Evolutionary conservation across 2,888 invertebrate species (phyloP).

Genomic region (Xestobium rufovillosum): DNA sequence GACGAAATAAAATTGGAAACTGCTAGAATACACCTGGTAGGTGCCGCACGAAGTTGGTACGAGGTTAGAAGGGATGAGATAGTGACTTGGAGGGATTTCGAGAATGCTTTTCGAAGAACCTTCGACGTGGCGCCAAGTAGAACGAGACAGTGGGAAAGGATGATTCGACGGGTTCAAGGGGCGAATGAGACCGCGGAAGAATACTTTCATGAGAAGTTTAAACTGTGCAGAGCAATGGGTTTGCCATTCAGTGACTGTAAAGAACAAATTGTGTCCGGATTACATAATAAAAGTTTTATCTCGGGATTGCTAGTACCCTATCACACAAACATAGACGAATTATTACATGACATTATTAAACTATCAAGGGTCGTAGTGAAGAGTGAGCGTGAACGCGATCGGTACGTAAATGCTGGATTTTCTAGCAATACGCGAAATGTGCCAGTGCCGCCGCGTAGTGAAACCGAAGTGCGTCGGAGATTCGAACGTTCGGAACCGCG

Average conservation of each 20-base stretch:
- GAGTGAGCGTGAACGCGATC: no score
- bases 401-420: no score
- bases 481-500: conserved; percentile 5
- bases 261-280: conserved; percentile 11
- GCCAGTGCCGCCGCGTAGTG: no score
- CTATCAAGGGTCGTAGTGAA: conserved; percentile 3
- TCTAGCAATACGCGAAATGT: no score
- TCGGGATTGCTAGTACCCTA: not conserved
- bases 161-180: conserved; percentile 7
- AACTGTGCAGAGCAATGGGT: conserved; percentile 6
- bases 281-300: not conserved
- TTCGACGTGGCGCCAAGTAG: conserved; percentile 7
- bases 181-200: conserved; percentile 2
- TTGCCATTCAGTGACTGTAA: conserved; percentile 9
- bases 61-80: conserved; percentile 2
- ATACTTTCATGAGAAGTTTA: conserved; percentile 8
- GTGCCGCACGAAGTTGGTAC: conserved; percentile 13
- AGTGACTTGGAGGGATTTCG: conserved; percentile 9
- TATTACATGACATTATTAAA: conserved; percentile 1
- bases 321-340: not conserved
- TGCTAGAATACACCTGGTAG: conserved; percentile 11
- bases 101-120: conserved; percentile 9
- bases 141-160: conserved; percentile 6
- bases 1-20: conserved; percentile 12
- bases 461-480: not conserved